A percentile compares a stretch with the other conserved stretches of the same genome.
Evolutionary conservation across 2,797 vertebrate species (phyloP).

Genomic region (Hemibagrus guttatus): DNA sequence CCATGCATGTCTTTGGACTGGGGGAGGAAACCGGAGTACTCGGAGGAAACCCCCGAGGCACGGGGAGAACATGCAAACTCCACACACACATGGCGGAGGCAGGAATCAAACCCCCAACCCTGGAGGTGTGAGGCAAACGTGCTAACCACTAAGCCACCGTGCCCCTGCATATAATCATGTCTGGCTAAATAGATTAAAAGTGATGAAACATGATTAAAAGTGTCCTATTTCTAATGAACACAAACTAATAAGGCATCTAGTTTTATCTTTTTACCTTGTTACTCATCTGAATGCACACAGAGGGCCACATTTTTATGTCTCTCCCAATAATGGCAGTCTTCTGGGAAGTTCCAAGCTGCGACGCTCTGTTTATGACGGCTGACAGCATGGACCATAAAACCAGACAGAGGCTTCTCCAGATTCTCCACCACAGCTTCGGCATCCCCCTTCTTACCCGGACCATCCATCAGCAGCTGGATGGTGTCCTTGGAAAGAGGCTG

Average conservation of each 20-base stretch:
- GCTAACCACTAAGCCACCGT: too few relatives aligned
- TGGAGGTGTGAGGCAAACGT: too few relatives aligned
- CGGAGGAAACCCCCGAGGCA: too few relatives aligned
- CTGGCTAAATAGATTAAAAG: background rate
- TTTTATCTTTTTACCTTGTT: background rate
- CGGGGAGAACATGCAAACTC: too few relatives aligned
- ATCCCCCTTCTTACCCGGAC: conserved; percentile 66
- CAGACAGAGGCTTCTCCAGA: conserved; percentile 71
- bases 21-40: too few relatives aligned
- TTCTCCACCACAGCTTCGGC: conserved; percentile 69
- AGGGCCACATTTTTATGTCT: conserved; percentile 74
- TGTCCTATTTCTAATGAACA: background rate
- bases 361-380: conserved; percentile 75
- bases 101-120: too few relatives aligned
- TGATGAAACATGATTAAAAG: background rate
- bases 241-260: background rate
- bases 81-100: too few relatives aligned
- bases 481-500: conserved; percentile 66
- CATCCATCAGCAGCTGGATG: conserved; percentile 71
- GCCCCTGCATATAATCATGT: background rate
- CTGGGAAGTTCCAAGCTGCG: conserved; percentile 74
- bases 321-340: conserved; percentile 81
- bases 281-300: conserved; percentile 74
- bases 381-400: conserved; percentile 75
- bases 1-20: too few relatives aligned